phyloP scores from a whole-genome alignment of 2,113 vertebrate species.

The Paratilapia polleni region DNA sequence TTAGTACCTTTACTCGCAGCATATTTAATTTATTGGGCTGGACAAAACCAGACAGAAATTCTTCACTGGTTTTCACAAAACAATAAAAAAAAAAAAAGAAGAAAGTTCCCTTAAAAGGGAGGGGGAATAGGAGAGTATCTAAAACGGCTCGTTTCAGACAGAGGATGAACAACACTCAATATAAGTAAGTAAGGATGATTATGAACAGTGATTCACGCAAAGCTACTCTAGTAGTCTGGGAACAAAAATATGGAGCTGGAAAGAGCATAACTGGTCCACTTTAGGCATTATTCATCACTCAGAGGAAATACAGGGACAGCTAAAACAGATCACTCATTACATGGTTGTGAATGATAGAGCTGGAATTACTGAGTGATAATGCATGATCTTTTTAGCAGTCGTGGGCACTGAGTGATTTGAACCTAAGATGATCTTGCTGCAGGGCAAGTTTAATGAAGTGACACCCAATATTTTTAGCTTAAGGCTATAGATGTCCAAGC shows the following conservation, averaged over 20 bases:
- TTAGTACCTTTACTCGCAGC: background rate
- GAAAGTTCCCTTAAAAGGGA: background rate
- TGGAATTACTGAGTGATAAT: background rate
- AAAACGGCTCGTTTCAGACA: background rate
- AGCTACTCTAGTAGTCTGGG: background rate
- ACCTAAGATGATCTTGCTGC: background rate
- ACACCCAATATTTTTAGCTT: background rate
- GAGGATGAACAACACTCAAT: background rate
- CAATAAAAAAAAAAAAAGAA: background rate
- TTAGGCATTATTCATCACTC: background rate
- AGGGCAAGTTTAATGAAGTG: background rate
- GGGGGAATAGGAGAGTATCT: background rate
- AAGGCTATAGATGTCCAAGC: background rate
- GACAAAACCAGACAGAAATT: rapidly evolving
- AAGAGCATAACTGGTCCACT: background rate
- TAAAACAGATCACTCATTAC: background rate
- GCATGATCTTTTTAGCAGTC: background rate
- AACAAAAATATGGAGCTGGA: background rate
- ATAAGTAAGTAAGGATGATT: background rate
- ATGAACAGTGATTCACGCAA: background rate
- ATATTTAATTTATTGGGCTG: background rate
- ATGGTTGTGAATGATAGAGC: background rate
- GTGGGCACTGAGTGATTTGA: background rate
- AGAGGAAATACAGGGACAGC: background rate
- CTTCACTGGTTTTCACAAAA: background rate